A percentile compares a stretch with the other conserved stretches of the same genome.
Conservation (phyloP, 1,140 invertebrate genomes). For the Vollenhovia emeryi region DNA sequence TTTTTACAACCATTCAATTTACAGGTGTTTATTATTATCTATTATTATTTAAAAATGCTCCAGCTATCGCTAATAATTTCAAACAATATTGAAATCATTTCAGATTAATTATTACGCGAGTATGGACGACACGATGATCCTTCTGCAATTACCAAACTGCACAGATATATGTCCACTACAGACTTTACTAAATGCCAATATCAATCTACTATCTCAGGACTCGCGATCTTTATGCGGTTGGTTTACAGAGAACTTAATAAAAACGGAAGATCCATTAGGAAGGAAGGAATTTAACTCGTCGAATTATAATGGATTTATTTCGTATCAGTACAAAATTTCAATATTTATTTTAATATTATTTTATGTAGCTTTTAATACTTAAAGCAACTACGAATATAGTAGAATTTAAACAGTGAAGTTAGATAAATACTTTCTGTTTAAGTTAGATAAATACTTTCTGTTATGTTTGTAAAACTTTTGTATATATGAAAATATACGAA, state of each 20-base stretch:
- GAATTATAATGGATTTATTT: not conserved
- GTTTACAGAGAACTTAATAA: not conserved
- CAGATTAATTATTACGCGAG: constrained; percentile 74
- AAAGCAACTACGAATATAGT: not conserved
- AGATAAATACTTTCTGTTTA: not conserved
- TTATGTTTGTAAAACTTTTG: not conserved
- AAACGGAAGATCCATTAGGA: not conserved
- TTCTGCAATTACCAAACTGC: constrained; percentile 65
- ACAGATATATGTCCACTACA: constrained; percentile 71
- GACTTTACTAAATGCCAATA: constrained; percentile 59
- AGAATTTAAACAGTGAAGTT: not conserved
- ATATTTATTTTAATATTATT: constrained; percentile 17
- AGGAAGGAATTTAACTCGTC: not conserved
- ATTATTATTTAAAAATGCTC: not conserved
- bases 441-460: not conserved
- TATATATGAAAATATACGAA: not conserved
- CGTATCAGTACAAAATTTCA: not conserved
- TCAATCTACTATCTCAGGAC: constrained; percentile 58
- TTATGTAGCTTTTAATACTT: not conserved
- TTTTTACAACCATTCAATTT: not conserved
- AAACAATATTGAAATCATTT: constrained; percentile 46
- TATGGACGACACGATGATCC: constrained; percentile 41
- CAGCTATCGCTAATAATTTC: not conserved
- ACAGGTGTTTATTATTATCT: not conserved
- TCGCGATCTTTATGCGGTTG: constrained; percentile 64